These are phyloP conservation scores for Neopelma chrysocephalum DNA, from an alignment of 2,797 vertebrate genomes.

Conservation along the genomic window DNA sequence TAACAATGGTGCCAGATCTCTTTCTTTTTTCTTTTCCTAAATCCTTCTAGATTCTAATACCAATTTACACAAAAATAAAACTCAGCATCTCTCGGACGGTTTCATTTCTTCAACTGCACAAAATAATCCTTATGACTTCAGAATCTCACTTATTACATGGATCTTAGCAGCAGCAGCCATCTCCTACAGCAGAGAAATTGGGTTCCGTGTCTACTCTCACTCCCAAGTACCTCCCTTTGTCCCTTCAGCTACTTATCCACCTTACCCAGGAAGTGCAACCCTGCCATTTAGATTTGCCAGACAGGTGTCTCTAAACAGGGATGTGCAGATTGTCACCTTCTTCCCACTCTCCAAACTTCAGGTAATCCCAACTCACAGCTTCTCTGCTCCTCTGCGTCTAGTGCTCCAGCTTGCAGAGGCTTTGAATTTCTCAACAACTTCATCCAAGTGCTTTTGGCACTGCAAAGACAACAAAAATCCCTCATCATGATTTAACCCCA, in stretches of 20 bases:
- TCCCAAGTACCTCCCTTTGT: not conserved
- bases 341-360: not conserved
- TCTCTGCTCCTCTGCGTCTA: not conserved
- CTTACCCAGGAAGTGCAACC: no score
- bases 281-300: not conserved
- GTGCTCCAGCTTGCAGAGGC: not conserved
- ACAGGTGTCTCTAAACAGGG: not conserved
- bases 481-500: not conserved
- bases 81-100: not conserved
- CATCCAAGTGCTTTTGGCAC: not conserved
- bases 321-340: not conserved
- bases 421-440: not conserved
- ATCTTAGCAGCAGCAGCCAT: not conserved
- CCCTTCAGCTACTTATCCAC: not conserved
- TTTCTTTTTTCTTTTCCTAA: not conserved
- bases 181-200: not conserved
- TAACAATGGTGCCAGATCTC: not conserved
- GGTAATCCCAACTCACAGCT: not conserved
- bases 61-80: not conserved
- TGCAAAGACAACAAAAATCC: not conserved
- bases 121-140: not conserved
- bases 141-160: fast-evolving
- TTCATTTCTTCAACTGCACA: not conserved
- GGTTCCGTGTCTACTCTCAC: not conserved
- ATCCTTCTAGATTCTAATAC: not conserved